Evolutionary conservation across 2,888 invertebrate species (phyloP), one percentile per base, ranked within the genome.

Genomic region (Mimachlamys varia): DNA sequence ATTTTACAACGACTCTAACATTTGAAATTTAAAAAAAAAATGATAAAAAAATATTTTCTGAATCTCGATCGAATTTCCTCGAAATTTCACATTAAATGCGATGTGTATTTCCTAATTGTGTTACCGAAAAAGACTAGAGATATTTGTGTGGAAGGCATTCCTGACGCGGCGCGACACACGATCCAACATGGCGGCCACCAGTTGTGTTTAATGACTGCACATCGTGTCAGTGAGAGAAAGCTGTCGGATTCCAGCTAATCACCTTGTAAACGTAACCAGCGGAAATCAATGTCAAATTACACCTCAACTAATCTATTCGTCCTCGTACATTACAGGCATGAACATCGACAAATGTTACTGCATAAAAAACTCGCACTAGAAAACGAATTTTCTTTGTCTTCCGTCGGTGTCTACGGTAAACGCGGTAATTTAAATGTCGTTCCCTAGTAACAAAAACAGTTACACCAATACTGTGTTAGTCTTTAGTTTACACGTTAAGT

Each of bases 261-360:
- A 76, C 76, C 22, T 76, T 33, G 76, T 76, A 76, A 76, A 76
- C 33, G 76, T 76, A 76, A 76, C 33, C 13, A 3, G 33, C 19
- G 76, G 76, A 76, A 76, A 76, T 76, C 76, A 76, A 76, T 76
- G 76, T 76, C 76, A 76, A 27, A 33, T 76, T 33, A 33, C 76
- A 76, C 76, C 76, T 76, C 33, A 76, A 27, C 76, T 33, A 76
- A 76, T 76, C 76, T 33, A 27, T 33, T 76, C 33, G 76, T 76
- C 12, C 10, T 76, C 76, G 22, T 76, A 27, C 27, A 76, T 76
- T 33, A 76, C 76, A 33, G 1, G n/a, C 58, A 58, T 58, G 58
- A 58, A 12, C 27, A 33, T 76, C 33, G 27, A 12, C 76, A 27
- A n/a, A 76, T 33, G 33, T 33, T 76, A 76, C 33, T 33, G 76